Conservation (phyloP, 1,140 invertebrate species). For the Hylaeus anthracinus region DNA sequence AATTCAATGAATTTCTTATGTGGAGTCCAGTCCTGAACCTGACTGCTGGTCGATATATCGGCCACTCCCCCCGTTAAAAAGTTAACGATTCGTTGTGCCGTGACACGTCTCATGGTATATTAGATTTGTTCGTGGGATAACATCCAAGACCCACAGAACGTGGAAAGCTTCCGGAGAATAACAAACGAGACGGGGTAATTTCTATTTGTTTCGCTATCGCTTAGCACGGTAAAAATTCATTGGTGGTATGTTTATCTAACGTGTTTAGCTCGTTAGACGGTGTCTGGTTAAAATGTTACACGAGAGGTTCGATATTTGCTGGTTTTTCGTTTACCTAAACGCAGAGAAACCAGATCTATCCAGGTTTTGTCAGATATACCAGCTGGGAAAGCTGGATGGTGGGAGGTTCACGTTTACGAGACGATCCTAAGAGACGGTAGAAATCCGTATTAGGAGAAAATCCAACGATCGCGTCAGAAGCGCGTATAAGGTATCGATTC, state of each 20-base stretch:
- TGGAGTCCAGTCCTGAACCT: too few species aligned
- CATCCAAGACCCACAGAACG: too few species aligned
- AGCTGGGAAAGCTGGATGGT: not conserved
- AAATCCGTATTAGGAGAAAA: slow-evolving; percentile 73
- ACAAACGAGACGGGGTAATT: not conserved
- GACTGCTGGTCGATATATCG: too few species aligned
- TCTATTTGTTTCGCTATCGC: too few species aligned
- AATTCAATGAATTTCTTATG: too few species aligned
- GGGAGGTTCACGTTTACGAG: slow-evolving; percentile 19
- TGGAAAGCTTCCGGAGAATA: not conserved
- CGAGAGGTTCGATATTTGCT: not conserved
- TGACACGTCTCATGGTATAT: too few species aligned
- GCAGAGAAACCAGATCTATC: slow-evolving; percentile 26
- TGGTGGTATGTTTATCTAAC: not conserved
- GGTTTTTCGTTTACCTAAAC: slow-evolving; percentile 13
- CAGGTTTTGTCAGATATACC: not conserved
- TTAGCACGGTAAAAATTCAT: not conserved
- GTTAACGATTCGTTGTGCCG: too few species aligned
- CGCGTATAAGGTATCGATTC: slow-evolving; percentile 72
- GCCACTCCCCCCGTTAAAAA: too few species aligned
- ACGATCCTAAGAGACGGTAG: slow-evolving; percentile 57
- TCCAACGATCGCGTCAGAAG: slow-evolving; percentile 68
- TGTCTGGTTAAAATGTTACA: not conserved
- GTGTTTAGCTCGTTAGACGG: not conserved
- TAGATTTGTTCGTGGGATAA: too few species aligned